phyloP scores from a whole-genome alignment of 2,888 invertebrate species.

The Polydrusus pterygomalis region DNA sequence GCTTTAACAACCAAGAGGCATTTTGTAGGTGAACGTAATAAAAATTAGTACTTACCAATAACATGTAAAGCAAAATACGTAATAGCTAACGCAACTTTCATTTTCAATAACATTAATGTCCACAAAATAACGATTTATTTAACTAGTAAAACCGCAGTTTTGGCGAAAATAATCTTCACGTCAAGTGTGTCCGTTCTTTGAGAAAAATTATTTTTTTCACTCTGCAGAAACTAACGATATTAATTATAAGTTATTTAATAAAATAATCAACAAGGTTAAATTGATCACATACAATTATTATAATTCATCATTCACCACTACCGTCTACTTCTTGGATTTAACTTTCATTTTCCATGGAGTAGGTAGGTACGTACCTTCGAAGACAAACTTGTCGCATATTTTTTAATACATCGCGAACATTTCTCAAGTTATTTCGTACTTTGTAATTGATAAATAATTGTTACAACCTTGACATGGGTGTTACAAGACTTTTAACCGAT shows the following conservation, averaged over 20 bases:
- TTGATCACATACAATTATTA: not conserved
- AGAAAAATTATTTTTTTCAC: too few species aligned
- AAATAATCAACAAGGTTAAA: slow-evolving; percentile 13
- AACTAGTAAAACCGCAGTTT: not conserved
- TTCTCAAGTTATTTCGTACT: not conserved
- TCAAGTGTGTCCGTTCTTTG: too few species aligned
- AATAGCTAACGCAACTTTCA: slow-evolving; percentile 33
- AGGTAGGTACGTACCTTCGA: too few species aligned
- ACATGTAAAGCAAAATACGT: slow-evolving; percentile 21
- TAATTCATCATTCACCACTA: not conserved
- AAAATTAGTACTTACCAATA: slow-evolving; percentile 27
- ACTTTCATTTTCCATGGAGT: slow-evolving; percentile 22
- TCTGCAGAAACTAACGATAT: not conserved
- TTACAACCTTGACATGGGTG: slow-evolving; percentile 2
- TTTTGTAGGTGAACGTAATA: too few species aligned
- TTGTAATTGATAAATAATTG: not conserved
- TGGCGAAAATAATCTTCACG: not conserved
- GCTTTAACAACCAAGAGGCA: too few species aligned
- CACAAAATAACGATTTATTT: not conserved
- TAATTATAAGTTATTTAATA: not conserved
- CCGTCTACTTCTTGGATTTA: slow-evolving; percentile 15
- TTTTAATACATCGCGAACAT: slow-evolving; percentile 1
- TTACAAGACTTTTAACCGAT: slow-evolving; percentile 11
- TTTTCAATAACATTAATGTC: slow-evolving; percentile 19
- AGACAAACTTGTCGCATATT: not conserved